Evolutionary conservation across 1,140 invertebrate species (phyloP), one percentile per base, ranked within the genome.

Genomic region (Catajapyx aquilonaris): DNA sequence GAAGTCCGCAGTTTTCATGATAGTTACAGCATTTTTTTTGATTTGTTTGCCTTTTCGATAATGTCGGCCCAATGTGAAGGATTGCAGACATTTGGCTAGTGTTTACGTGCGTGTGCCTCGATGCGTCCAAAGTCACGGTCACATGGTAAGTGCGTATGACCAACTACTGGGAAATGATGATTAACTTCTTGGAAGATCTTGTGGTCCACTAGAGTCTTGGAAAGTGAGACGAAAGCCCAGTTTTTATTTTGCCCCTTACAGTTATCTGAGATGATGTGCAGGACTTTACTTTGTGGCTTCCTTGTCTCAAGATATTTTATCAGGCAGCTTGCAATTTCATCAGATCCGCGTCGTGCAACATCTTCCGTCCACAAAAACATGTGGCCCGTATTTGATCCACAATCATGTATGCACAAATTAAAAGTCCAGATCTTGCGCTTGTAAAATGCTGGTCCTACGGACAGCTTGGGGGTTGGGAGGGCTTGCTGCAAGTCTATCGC

Each of bases 401-500:
- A 28, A 28, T 28, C 23, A 13, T 28, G 23, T 7, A 28, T 28
- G 13, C 23, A 28, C 7, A 28, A 28, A 13, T 28, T 28, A 13
- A 28, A 28, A 9, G 23, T 28, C 23, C 23, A 28, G 7, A 28
- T 7, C 23, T 28, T 28, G 7, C 23, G 23, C 13, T 28, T 28
- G 13, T 28, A 28, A 13, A 28, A 28, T 10, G 31, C 31, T 10
- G 31, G 31, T 19, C 38, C 38, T 17, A 18, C 19, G 17, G 16
- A 13, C 7, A 39, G 38, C 23, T 39, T 39, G 5, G 38, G 38
- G 3, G 31, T 39, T 11, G 38, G 38, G 17, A 39, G 16, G 5
- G 38, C 21, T 22, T 39, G 38, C 31, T 39, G 38, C 31, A 39
- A 20, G 23, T 39, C 38, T 5, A 39, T 11, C n/a, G n/a, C n/a